Conservation (phyloP, 1,140 invertebrate species). For the Drosophila truncata region DNA sequence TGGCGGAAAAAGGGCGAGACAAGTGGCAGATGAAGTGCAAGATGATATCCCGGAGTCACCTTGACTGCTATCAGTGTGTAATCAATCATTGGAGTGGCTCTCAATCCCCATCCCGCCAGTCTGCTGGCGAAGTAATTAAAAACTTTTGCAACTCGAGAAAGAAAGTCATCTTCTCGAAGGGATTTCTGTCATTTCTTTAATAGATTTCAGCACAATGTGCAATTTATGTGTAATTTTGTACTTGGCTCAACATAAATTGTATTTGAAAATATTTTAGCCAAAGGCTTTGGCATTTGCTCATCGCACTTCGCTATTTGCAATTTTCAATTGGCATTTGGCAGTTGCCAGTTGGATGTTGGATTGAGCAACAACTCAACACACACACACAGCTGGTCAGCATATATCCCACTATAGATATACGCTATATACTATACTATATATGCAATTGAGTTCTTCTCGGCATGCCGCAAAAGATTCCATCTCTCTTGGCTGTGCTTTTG, state of each 20-base stretch:
- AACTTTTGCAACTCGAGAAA: slow-evolving; percentile 45
- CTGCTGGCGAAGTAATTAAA: slow-evolving; percentile 64
- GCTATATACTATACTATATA: not conserved
- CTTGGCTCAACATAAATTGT: no score
- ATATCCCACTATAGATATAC: no score
- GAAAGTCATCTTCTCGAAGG: not conserved
- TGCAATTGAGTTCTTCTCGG: not conserved
- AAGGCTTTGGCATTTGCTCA: slow-evolving; percentile 38
- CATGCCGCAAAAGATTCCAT: slow-evolving; percentile 33
- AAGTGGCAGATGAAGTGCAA: slow-evolving; percentile 45
- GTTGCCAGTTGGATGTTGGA: slow-evolving; percentile 34
- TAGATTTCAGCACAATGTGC: not conserved
- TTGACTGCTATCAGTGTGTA: slow-evolving; percentile 46
- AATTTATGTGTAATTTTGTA: not conserved
- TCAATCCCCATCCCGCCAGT: slow-evolving; percentile 3
- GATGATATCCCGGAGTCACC: slow-evolving; percentile 45
- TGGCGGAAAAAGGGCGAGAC: slow-evolving; percentile 2
- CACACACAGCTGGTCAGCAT: slow-evolving; percentile 27
- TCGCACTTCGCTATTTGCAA: slow-evolving; percentile 42
- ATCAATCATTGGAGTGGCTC: slow-evolving; percentile 50
- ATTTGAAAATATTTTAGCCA: slow-evolving; percentile 1
- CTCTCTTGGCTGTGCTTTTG: slow-evolving; percentile 18
- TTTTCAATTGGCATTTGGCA: slow-evolving; percentile 30
- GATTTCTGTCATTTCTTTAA: not conserved
- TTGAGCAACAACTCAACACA: slow-evolving; percentile 33